Base-by-base conservation (phyloP, 2,888 invertebrate genomes). In the Abrostola tripartita region DNA sequence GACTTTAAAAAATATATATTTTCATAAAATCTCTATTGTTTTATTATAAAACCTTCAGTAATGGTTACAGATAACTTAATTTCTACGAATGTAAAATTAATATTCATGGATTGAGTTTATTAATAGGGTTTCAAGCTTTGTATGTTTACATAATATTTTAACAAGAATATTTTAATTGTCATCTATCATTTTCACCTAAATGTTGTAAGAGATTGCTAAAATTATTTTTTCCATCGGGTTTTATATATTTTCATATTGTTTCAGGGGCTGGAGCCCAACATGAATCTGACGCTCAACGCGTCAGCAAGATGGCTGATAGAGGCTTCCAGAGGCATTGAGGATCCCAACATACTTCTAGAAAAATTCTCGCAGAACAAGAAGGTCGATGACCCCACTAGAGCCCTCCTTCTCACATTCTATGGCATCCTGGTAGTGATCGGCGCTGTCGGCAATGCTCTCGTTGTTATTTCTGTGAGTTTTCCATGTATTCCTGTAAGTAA, bases 401-500 rank as follows among this genome's bases (percentile, higher is more conserved):
- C 96, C 6, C 88, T 96, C 5, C 95, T 98, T 9, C 96, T 97
- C 54, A 92, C 95, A 0, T 95, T 96, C 83, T 98, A 98, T 92
- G 95, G 96, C 35, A 93, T 97, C 68, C 94, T 98, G 81, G 98
- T 98, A 66, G 90, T 97, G 11, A 96, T 98, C 59, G 98, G 98
- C 44, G 96, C 97, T 4, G 93, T 97, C 59, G 98, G 98, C 52
- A 99, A 98, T 91, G 96, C 96, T 9, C 95, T 99, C 52, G 98
- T 98, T 79, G 98, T 98, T 71, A 92, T 96, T 69, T 96, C 96
- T 74, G 96, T 95, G 84, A 94, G 94, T 90, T 14, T 50, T 60
- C 0, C 11, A 12, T 40, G 5, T 10, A 57, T 42, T 47, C 6
- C 14, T 54, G 24, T 54, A 40, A 57, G n/a, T 38, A 53, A 53